Conservation (phyloP, 2,113 vertebrate genomes). For the Rhipidura dahli region DNA sequence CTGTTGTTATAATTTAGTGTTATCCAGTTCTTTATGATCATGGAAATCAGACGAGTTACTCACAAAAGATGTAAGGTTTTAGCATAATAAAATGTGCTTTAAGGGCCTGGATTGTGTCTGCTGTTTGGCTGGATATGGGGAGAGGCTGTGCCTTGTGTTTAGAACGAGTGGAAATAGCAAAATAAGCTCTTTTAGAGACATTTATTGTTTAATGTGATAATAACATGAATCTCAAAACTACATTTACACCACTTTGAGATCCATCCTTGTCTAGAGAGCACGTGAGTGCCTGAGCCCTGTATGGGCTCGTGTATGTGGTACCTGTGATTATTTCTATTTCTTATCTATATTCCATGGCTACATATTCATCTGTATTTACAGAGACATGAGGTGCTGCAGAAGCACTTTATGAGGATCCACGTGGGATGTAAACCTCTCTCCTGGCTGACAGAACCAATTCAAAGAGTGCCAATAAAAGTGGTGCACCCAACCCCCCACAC, state of each 20-base stretch:
- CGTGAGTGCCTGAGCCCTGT: rapidly evolving
- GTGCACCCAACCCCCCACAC: neutral
- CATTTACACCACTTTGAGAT: neutral
- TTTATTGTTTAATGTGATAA: neutral
- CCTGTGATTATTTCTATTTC: neutral
- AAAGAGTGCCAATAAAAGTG: neutral
- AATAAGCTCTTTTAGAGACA: neutral
- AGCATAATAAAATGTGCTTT: conserved; percentile 19
- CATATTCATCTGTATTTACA: neutral
- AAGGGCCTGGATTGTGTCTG: neutral
- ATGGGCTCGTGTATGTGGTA: no score
- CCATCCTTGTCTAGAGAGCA: neutral
- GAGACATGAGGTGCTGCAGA: neutral
- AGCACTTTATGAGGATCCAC: neutral
- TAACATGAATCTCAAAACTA: neutral
- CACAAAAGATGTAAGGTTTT: conserved; percentile 26
- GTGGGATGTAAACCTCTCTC: neutral
- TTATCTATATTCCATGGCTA: rapidly evolving
- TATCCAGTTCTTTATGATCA: conserved; percentile 56
- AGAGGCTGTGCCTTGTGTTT: neutral
- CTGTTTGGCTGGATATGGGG: neutral
- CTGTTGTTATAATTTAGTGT: conserved; percentile 79
- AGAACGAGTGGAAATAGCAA: neutral
- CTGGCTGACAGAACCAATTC: neutral
- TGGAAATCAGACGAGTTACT: conserved; percentile 65